Conservation (phyloP, 2,888 invertebrate genomes). For the Seira musarum region DNA sequence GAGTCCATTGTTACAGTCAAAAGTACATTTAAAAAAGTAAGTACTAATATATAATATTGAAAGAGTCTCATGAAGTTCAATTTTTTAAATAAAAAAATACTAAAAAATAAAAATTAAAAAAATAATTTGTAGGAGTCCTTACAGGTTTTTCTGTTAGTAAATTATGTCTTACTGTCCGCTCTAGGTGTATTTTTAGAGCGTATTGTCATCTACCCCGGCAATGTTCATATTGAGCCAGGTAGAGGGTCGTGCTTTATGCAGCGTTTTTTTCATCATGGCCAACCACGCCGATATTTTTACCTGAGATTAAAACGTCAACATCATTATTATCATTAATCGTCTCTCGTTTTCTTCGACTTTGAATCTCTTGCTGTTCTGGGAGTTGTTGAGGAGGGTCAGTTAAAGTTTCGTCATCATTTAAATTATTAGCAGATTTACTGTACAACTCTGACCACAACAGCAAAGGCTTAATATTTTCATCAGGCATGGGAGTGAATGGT, state of each 20-base stretch:
- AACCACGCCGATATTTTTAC: conserved; percentile 39
- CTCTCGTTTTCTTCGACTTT: conserved; percentile 30
- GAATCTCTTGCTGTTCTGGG: not conserved
- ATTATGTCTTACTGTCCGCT: not conserved
- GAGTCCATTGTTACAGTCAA: too few relatives aligned
- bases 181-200: not conserved
- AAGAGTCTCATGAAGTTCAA: too few relatives aligned
- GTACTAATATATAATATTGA: too few relatives aligned
- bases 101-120: conserved; percentile 12
- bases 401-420: not conserved
- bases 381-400: not conserved
- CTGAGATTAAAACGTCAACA: conserved; percentile 32
- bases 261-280: conserved; percentile 31
- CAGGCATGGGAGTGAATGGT: conserved; percentile 32
- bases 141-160: not conserved
- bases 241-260: conserved; percentile 39
- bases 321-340: not conserved
- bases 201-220: not conserved
- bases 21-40: too few relatives aligned
- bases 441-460: conserved; percentile 30
- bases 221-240: conserved; percentile 22
- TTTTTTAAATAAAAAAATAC: too few relatives aligned
- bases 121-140: conserved; percentile 3
- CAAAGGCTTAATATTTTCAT: conserved; percentile 24
- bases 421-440: not conserved